Percentiles rank a stretch among this genome's conserved stretches.
Conservation (phyloP, 2,888 invertebrate genomes). For the Ochropleura plecta region DNA sequence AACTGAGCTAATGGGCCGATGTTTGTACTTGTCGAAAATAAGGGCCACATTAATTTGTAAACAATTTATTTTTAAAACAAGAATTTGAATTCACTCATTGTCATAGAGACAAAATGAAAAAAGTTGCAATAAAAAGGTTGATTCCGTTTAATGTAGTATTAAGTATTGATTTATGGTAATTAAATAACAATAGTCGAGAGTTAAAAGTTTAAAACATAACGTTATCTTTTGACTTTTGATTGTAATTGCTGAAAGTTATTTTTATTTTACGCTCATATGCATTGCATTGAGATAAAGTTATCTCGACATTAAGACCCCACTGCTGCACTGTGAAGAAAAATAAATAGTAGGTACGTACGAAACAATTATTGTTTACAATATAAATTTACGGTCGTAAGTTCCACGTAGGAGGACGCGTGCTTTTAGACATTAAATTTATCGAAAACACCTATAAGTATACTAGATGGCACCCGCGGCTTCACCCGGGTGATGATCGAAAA, state of each 20-base stretch:
- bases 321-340: neutral
- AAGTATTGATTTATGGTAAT: neutral
- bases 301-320: neutral
- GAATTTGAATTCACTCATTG: too few relatives aligned
- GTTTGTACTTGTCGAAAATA: rapidly evolving
- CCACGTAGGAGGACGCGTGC: too few relatives aligned
- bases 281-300: conserved; percentile 1
- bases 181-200: neutral
- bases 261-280: neutral
- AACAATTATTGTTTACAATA: too few relatives aligned
- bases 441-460: too few relatives aligned
- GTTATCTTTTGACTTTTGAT: conserved; percentile 21
- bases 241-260: conserved; percentile 23
- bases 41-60: neutral
- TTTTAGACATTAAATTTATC: too few relatives aligned
- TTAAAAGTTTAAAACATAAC: neutral
- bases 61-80: neutral
- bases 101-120: neutral
- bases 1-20: conserved; percentile 77
- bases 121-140: neutral
- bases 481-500: too few relatives aligned
- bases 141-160: neutral
- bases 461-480: too few relatives aligned
- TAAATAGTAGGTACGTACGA: neutral
- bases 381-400: too few relatives aligned